These are phyloP conservation scores for Limnephilus marmoratus DNA, from an alignment of 2,888 invertebrate genomes.

Conservation along the genomic window DNA sequence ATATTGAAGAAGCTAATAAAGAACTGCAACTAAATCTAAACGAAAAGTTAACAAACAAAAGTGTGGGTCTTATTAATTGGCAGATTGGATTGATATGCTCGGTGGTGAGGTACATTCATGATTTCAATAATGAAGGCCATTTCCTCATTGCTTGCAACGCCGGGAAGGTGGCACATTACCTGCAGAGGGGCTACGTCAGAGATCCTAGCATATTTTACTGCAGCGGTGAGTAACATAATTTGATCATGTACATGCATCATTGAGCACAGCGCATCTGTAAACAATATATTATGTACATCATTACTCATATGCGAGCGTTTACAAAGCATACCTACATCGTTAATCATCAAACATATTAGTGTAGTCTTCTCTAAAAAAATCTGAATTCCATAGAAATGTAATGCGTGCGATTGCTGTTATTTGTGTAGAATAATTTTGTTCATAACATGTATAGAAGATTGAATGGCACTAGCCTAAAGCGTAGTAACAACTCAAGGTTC, in stretches of 20 bases:
- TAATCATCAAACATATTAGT: too few species aligned
- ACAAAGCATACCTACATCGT: too few species aligned
- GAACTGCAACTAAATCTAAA: background rate
- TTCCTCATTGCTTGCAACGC: slow-evolving; percentile 57
- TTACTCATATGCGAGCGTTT: too few species aligned
- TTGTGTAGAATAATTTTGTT: background rate
- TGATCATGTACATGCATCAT: background rate
- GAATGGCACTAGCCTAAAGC: background rate
- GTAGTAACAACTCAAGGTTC: background rate
- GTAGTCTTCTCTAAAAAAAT: too few species aligned
- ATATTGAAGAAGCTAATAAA: slow-evolving; percentile 7
- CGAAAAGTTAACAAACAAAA: background rate
- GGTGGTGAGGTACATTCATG: slow-evolving; percentile 46
- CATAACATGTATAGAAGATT: background rate
- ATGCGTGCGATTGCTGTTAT: background rate
- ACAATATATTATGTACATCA: background rate
- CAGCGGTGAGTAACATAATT: slow-evolving; percentile 54
- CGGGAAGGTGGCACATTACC: slow-evolving; percentile 54
- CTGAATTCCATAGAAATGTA: background rate
- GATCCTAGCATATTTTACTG: slow-evolving; percentile 52
- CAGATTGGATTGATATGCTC: slow-evolving; percentile 45
- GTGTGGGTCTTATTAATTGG: slow-evolving; percentile 13
- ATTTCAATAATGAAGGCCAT: slow-evolving; percentile 39
- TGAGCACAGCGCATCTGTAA: background rate
- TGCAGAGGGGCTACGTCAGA: slow-evolving; percentile 50